phyloP scores from a whole-genome alignment of 64 coral and sea anemone genomes.

The Orbicella faveolata region DNA sequence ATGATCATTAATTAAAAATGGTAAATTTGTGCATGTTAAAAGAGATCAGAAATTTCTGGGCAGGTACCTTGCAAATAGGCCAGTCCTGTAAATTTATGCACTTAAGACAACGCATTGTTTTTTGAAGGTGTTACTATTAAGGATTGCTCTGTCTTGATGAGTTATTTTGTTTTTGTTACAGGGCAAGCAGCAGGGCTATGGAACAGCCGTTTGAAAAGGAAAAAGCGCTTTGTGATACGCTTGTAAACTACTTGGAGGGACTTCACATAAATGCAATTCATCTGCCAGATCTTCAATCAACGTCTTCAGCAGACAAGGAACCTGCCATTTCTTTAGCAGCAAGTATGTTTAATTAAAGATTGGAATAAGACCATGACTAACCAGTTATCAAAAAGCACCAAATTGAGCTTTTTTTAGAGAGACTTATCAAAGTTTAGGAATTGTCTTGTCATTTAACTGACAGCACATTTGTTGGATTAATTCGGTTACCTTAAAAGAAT shows the following conservation, averaged over 20 bases:
- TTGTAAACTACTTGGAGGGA: constrained; percentile 44
- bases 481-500: too few relatives aligned
- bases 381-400: background rate
- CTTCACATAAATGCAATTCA: background rate
- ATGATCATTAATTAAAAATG: too few relatives aligned
- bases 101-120: too few relatives aligned
- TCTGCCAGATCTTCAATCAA: background rate
- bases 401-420: too few relatives aligned
- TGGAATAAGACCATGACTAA: background rate
- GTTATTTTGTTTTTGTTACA: background rate
- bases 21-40: too few relatives aligned
- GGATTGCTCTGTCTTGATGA: background rate
- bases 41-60: too few relatives aligned
- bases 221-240: constrained; percentile 27
- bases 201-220: constrained; percentile 36
- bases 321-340: background rate
- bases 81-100: too few relatives aligned
- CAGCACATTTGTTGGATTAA: too few relatives aligned
- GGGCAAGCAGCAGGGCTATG: constrained; percentile 25
- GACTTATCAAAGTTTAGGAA: too few relatives aligned
- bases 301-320: constrained; percentile 19
- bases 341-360: background rate
- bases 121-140: too few relatives aligned
- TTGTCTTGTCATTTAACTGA: too few relatives aligned
- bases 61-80: too few relatives aligned